phyloP scores from a whole-genome alignment of 2,888 invertebrate genomes.

The Volucella zonaria region DNA sequence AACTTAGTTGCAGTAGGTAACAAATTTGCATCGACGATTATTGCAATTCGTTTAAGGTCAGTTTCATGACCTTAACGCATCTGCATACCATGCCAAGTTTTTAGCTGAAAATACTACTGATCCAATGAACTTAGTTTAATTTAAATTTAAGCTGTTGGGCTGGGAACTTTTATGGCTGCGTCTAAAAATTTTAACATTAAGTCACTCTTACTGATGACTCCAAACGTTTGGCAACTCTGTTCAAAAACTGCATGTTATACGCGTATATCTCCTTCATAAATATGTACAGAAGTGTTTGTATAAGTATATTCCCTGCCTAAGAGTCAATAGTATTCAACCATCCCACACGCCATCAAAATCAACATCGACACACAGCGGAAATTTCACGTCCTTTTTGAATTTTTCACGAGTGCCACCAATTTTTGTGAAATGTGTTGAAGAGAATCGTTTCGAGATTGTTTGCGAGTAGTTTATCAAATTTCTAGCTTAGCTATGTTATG shows the following conservation, averaged over 20 bases:
- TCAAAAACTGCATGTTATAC: constrained; percentile 11
- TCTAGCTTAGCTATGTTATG: constrained; percentile 59
- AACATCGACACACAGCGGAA: neutral
- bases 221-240: constrained; percentile 40
- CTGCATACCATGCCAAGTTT: too few species aligned
- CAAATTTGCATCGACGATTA: too few species aligned
- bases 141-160: neutral
- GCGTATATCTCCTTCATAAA: neutral
- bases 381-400: constrained; percentile 47
- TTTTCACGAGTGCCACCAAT: constrained; percentile 71
- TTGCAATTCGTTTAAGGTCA: too few species aligned
- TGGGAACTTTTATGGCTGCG: neutral
- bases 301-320: too few species aligned
- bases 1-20: too few species aligned
- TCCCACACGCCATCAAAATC: neutral
- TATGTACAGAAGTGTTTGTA: too few species aligned
- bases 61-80: too few species aligned
- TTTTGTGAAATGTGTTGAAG: constrained; percentile 75
- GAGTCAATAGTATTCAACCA: neutral
- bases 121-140: too few species aligned
- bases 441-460: constrained; percentile 76
- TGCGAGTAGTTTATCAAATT: constrained; percentile 76
- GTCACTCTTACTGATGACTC: neutral
- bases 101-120: too few species aligned
- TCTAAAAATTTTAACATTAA: neutral